Conservation (phyloP, 2,888 invertebrate genomes). For the Cyclophora punctaria region DNA sequence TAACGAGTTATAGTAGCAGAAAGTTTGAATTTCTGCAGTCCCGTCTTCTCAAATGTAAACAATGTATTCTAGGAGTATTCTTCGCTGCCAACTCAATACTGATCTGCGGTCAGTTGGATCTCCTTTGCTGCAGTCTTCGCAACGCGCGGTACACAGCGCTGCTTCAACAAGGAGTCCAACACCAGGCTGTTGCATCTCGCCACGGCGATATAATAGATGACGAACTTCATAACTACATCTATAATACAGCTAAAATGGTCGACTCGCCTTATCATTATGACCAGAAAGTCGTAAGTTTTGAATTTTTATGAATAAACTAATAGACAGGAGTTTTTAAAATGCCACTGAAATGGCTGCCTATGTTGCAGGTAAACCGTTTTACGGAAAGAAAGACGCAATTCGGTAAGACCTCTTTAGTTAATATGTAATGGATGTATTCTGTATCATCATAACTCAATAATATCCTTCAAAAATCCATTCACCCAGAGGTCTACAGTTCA, state of each 20-base stretch:
- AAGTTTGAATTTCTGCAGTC: no score
- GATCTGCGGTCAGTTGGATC: constrained; percentile 61
- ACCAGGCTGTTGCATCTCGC: constrained; percentile 25
- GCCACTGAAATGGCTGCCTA: neutral
- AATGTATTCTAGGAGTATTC: constrained; percentile 43
- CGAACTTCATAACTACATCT: constrained; percentile 47
- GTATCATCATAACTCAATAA: no score
- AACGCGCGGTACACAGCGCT: constrained; percentile 54
- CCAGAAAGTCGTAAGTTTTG: constrained; percentile 28
- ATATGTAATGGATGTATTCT: neutral
- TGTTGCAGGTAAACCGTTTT: no score
- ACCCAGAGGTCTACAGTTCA: constrained; percentile 45
- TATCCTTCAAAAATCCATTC: neutral
- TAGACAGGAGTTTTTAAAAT: neutral
- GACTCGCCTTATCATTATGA: constrained; percentile 51
- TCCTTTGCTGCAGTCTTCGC: constrained; percentile 56
- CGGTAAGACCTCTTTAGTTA: neutral
- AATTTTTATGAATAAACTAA: no score
- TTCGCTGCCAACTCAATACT: constrained; percentile 56
- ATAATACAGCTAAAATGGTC: constrained; percentile 37
- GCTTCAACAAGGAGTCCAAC: constrained; percentile 35
- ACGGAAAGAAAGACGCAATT: neutral
- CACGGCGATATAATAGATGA: constrained; percentile 33
- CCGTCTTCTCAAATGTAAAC: neutral
- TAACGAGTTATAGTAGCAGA: no score